Base-by-base conservation (phyloP, 1,140 invertebrate genomes). In the Macrosteles quadrilineatus region DNA sequence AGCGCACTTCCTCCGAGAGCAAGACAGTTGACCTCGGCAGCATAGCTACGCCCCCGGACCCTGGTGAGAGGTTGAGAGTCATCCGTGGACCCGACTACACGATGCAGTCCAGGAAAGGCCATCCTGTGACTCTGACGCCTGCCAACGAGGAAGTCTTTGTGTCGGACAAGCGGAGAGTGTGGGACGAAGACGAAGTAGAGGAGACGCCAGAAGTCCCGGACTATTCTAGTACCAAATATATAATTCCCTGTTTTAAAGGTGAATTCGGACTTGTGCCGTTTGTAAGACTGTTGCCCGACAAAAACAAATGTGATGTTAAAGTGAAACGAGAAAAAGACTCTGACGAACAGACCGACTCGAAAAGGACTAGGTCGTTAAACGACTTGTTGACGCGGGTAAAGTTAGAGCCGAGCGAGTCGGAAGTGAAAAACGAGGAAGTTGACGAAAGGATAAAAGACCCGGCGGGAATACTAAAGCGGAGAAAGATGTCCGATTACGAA, bases 161-260 rank as follows among this genome's bases (percentile, higher is more conserved):
- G 36, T 82, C 88, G 50, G 91, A 93, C 73, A 86, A 87, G 72
- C 82, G 85, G 12, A 86, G 88, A 72, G 81, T 85, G 29, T 94
- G 93, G 90, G 94, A 96, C 80, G 83, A 84, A 1, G 83, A 85
- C 1, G 87, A 85, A 59, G 77, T 78, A 21, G 78, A 79, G 72
- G 77, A 81, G 32, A 75, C 83, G 64, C 80, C 81, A 14, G 83
- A 17, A 31, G n/a, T 30, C 1, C 74, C 68, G 17, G 85, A 85
- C 73, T 59, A 59, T 59, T 59, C 55, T 59, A 83, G 85, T 36
- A 89, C 90, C 17, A 86, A 88, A 72, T 91, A 94, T 75, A 92
- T 95, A 74, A 86, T 93, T 62, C 90, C 92, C 67, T 91, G 91
- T 79, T 95, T 97, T 83, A 93, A 93, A 76, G 91, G 88, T 27